phyloP scores from a whole-genome alignment of 2,797 vertebrate genomes.

The Zenarchopterus dispar region DNA sequence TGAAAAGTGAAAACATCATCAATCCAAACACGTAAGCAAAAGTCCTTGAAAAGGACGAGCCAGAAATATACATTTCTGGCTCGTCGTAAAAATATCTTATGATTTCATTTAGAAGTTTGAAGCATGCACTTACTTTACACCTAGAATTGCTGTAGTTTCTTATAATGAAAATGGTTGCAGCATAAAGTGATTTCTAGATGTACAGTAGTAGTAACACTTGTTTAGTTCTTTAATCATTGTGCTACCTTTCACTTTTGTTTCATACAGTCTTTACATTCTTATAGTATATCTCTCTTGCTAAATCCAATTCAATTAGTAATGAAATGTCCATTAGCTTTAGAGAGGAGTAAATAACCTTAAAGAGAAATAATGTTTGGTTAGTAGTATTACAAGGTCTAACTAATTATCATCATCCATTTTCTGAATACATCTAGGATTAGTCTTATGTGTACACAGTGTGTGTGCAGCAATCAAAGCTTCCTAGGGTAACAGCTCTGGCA shows the following conservation, averaged over 20 bases:
- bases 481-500: conserved; percentile 23
- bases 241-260: neutral
- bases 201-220: too few relatives aligned
- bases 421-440: neutral
- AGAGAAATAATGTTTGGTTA: conserved; percentile 3
- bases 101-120: too few relatives aligned
- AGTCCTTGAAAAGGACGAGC: neutral
- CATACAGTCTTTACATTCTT: neutral
- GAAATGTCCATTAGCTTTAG: neutral
- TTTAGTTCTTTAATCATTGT: neutral
- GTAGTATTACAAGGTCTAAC: conserved; percentile 2
- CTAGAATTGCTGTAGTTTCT: too few relatives aligned
- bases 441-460: conserved; percentile 10
- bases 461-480: conserved; percentile 14
- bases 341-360: conserved; percentile 8
- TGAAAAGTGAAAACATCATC: conserved; percentile 12
- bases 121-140: too few relatives aligned
- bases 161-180: too few relatives aligned
- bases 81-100: too few relatives aligned
- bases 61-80: neutral
- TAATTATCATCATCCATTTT: conserved; percentile 18
- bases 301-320: neutral
- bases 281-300: neutral
- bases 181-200: too few relatives aligned
- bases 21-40: conserved; percentile 1